Conservation (phyloP, 2,797 vertebrate species). For the Diplodus puntazzo region DNA sequence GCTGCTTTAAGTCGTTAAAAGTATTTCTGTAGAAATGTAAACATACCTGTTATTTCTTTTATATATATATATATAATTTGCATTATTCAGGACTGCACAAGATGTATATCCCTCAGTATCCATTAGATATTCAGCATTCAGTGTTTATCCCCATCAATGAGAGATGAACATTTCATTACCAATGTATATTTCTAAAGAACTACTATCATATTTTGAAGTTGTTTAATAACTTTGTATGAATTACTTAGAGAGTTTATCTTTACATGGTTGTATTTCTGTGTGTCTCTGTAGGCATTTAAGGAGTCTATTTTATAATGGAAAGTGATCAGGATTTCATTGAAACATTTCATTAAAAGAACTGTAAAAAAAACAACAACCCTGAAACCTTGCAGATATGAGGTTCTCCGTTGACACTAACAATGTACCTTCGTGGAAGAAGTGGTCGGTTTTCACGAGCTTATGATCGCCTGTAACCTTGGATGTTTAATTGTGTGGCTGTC, state of each 20-base stretch:
- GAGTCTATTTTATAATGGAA: not conserved
- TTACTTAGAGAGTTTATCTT: not conserved
- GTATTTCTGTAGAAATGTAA: not conserved
- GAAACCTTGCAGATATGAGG: too few relatives aligned
- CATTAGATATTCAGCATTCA: not conserved
- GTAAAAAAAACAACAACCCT: too few relatives aligned
- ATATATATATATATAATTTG: not conserved
- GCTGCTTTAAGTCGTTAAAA: not conserved
- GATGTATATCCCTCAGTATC: not conserved
- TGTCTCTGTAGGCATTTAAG: not conserved
- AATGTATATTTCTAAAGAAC: not conserved
- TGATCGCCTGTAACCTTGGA: not conserved
- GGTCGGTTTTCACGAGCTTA: not conserved
- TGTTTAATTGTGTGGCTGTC: not conserved
- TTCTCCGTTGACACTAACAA: not conserved
- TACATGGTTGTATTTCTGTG: constrained; percentile 19
- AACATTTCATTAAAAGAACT: not conserved
- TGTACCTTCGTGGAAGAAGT: not conserved
- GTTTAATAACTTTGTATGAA: not conserved
- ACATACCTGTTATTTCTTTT: not conserved
- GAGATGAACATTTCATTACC: not conserved
- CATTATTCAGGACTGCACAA: not conserved
- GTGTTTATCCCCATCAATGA: not conserved
- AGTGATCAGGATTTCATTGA: not conserved
- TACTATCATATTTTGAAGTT: not conserved